Percentiles rank a stretch among this genome's conserved stretches.
Conservation (phyloP, 2,113 vertebrate genomes). For the Oncorhynchus tshawytscha region DNA sequence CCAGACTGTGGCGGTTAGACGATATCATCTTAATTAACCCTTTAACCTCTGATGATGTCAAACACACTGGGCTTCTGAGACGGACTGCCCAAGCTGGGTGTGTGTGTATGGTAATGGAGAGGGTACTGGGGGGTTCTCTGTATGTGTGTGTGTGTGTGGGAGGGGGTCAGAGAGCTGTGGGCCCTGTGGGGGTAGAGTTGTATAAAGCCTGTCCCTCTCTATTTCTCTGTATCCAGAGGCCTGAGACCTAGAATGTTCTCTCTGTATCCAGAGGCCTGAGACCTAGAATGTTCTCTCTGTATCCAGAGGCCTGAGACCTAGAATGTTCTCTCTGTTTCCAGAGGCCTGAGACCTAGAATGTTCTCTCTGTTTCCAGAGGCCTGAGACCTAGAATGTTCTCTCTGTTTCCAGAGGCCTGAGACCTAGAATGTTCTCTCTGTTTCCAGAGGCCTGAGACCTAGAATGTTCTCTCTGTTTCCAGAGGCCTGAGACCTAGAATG, state of each 20-base stretch:
- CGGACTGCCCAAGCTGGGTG: not conserved
- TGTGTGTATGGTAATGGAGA: not conserved
- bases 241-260: not conserved
- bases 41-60: conserved; percentile 7
- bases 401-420: not conserved
- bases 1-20: not conserved
- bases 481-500: not conserved
- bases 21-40: conserved; percentile 18
- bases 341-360: too few relatives aligned
- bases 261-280: not conserved
- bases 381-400: not conserved
- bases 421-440: not conserved
- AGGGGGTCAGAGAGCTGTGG: not conserved
- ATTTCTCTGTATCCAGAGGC: too few relatives aligned
- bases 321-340: not conserved
- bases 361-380: too few relatives aligned
- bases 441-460: too few relatives aligned
- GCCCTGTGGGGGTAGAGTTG: not conserved
- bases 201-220: conserved; percentile 14
- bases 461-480: not conserved
- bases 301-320: not conserved
- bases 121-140: not conserved
- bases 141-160: too few relatives aligned
- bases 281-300: not conserved
- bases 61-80: conserved; percentile 1